Base-by-base conservation (phyloP, 30 jellyfish, hydroid and myxozoan genomes). In the Pelagia noctiluca region DNA sequence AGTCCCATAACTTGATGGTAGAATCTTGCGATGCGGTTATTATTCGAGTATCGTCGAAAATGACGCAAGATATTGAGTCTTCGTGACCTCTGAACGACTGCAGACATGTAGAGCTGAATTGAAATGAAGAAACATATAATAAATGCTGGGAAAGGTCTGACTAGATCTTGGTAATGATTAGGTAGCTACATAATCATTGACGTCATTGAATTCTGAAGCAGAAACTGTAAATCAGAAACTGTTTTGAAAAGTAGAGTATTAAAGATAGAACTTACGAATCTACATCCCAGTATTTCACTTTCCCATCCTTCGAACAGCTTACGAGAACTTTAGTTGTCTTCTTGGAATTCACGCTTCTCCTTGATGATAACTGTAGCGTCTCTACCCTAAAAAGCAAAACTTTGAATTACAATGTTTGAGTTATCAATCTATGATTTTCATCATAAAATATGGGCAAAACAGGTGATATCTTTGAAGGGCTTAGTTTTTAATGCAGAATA, bases 21-120 rank as follows among this genome's bases (percentile, higher is more conserved):
- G 84, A 81, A 53, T 81, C 91, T 81, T 81, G 91, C 24, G 91
- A 81, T 46, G 91, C 91, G 2, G 91, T 81, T 1, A 81, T 78
- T 31, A 81, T 81, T 23, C 38, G 66, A 33, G 91, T 69, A 30
- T 81, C 91, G 50, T 81, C 91, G 26, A 81, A 81, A 2, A 62
- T 70, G 13, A 81, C 78, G 23, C 70, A 29, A 4, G 91, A 48
- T 3, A 81, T 66, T n/a, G 91, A 80, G 60, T 81, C 91, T 49
- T 81, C 91, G 65, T 81, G 91, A 35, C 84, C 91, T 52, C 83
- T 81, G 75, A 81, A 81, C 19, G 91, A 81, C 18, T 81, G 74
- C 34, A 81, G 21, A 62, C 91, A 81, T 0, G 67, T 57, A 8
- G 78, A 61, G 53, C 91, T 81, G 71, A 19, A 81, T 65, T 2